These are phyloP conservation scores for Diacarnus erythraeanus DNA, from an alignment of 37 sponge, comb jelly and placozoan genomes.

Conservation along the genomic window DNA sequence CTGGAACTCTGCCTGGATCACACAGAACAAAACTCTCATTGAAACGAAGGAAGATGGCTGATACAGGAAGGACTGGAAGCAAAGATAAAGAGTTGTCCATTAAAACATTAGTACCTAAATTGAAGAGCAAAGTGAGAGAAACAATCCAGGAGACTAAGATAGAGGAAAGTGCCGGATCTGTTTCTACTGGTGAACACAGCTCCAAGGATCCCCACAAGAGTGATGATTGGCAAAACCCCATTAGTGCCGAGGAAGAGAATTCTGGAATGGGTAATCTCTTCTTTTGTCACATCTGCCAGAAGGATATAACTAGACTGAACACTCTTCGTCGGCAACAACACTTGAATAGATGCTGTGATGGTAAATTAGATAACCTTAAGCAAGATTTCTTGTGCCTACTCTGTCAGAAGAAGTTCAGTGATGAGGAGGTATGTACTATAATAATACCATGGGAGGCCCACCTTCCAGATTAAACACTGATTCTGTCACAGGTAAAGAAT, in stretches of 20 bases:
- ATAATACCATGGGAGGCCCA: too few relatives aligned
- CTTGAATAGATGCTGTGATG: conserved; percentile 34
- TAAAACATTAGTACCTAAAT: background rate
- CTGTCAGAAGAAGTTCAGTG: conserved; percentile 16
- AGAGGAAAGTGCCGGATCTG: background rate
- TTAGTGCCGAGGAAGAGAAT: background rate
- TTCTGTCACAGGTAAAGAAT: conserved; percentile 11
- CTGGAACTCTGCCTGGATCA: too few relatives aligned
- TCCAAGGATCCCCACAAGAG: too few relatives aligned
- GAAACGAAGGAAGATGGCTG: background rate
- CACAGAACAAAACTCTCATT: background rate
- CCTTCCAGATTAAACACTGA: too few relatives aligned
- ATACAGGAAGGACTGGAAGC: background rate
- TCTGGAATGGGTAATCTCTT: background rate
- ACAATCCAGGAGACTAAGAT: background rate
- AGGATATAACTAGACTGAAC: conserved; percentile 19
- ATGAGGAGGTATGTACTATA: conserved; percentile 11
- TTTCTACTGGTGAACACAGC: background rate
- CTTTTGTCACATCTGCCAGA: conserved; percentile 45
- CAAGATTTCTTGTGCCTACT: conserved; percentile 1
- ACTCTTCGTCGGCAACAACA: conserved; percentile 7
- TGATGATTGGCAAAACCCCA: background rate
- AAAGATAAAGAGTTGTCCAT: too few relatives aligned
- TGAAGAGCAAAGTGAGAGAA: background rate
- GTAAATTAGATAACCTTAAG: background rate